phyloP scores from a whole-genome alignment of 1,140 invertebrate species.

The Chelonus insularis region DNA sequence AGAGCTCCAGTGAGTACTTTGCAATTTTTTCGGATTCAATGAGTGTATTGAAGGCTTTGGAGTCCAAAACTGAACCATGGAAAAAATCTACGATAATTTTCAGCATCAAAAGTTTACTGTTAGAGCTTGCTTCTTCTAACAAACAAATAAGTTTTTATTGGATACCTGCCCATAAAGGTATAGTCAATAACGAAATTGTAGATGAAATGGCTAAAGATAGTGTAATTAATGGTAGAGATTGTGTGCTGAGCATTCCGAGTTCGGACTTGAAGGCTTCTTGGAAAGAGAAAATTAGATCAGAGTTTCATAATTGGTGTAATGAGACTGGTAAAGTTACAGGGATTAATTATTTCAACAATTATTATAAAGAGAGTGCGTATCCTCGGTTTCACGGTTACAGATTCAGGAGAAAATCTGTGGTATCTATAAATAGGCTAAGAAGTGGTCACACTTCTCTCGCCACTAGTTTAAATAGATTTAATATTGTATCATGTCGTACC shows the following conservation, averaged over 20 bases:
- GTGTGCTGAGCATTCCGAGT: conserved; percentile 1
- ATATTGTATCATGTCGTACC: too few species aligned
- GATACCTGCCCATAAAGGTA: conserved; percentile 13
- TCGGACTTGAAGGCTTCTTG: conserved; percentile 7
- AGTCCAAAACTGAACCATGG: not conserved
- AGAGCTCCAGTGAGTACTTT: not conserved
- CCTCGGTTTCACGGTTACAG: conserved; percentile 27
- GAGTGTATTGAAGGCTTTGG: conserved; percentile 1
- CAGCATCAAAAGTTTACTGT: not conserved
- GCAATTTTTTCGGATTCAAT: conserved; percentile 6
- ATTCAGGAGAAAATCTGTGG: too few species aligned
- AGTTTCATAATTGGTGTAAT: conserved; percentile 13
- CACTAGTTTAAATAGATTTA: too few species aligned
- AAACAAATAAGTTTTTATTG: not conserved
- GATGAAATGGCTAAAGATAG: conserved; percentile 6
- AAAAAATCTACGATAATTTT: not conserved
- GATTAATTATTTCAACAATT: conserved; percentile 7
- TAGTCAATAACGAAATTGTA: conserved; percentile 1
- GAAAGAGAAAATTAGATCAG: not conserved
- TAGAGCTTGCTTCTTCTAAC: not conserved
- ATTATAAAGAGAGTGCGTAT: not conserved
- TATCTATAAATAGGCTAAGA: too few species aligned
- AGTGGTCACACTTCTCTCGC: too few species aligned
- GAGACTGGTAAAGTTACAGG: not conserved
- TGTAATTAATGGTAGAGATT: not conserved